These are phyloP conservation scores for Tichodroma muraria DNA, from an alignment of 2,113 vertebrate genomes.

Conservation along the genomic window DNA sequence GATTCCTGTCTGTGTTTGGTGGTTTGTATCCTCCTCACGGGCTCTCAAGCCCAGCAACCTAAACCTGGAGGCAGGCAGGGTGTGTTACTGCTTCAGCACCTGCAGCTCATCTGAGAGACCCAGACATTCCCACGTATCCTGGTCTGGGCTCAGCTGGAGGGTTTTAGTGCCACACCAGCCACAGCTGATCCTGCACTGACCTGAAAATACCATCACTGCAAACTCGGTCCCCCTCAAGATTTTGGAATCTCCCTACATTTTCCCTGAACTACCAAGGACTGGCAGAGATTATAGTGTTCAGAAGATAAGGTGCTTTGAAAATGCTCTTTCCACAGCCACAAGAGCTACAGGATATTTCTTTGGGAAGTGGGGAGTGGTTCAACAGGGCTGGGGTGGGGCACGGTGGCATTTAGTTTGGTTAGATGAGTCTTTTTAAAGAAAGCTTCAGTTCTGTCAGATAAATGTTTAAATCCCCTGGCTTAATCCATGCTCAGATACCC, in stretches of 20 bases:
- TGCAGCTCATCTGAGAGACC: neutral
- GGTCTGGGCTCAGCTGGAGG: neutral
- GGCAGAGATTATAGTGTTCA: neutral
- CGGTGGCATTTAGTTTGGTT: neutral
- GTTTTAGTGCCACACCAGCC: neutral
- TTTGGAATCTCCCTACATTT: neutral
- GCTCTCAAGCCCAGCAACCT: neutral
- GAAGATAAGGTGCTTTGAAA: neutral
- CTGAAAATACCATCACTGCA: neutral
- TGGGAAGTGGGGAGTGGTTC: neutral
- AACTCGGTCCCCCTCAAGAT: neutral
- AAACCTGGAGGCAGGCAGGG: neutral
- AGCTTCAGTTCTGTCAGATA: neutral
- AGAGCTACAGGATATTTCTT: neutral
- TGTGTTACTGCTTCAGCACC: rapidly evolving
- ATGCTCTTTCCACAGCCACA: neutral
- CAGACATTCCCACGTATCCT: neutral
- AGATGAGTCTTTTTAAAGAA: neutral
- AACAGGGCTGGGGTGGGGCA: rapidly evolving
- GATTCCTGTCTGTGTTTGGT: rapidly evolving
- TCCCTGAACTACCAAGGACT: neutral
- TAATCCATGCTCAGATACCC: neutral
- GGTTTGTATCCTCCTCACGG: neutral
- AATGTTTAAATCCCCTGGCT: neutral
- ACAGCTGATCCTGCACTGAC: neutral